Evolutionary conservation across 2,797 vertebrate genomes (phyloP).

Genomic region (Chelon labrosus): DNA sequence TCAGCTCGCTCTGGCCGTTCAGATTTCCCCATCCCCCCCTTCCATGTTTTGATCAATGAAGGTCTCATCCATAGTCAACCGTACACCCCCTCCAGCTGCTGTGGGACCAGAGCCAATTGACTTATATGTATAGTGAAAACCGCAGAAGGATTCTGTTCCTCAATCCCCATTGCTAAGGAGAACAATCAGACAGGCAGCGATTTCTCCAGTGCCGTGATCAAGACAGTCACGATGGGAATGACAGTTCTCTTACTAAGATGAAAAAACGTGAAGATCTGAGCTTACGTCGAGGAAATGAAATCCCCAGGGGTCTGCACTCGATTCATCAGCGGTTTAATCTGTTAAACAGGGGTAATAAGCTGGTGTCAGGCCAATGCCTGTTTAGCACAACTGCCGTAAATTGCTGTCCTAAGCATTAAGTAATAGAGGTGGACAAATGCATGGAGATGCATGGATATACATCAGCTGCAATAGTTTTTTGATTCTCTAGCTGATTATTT

Average conservation of each 20-base stretch:
- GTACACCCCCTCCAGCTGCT: slow-evolving; percentile 24
- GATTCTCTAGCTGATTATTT: neutral
- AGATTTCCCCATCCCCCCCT: slow-evolving; percentile 30
- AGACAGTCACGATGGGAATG: slow-evolving; percentile 45
- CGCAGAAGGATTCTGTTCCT: slow-evolving; percentile 34
- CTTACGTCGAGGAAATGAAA: slow-evolving; percentile 50
- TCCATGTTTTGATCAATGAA: slow-evolving; percentile 73
- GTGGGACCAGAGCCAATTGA: slow-evolving; percentile 58
- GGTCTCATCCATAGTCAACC: slow-evolving; percentile 51
- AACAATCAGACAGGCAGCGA: slow-evolving; percentile 24
- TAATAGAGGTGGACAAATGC: slow-evolving; percentile 34
- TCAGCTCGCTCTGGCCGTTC: slow-evolving; percentile 56
- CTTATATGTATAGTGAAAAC: slow-evolving; percentile 36
- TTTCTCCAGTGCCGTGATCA: slow-evolving; percentile 30
- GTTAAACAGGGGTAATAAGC: slow-evolving; percentile 66
- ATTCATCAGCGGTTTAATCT: slow-evolving; percentile 63
- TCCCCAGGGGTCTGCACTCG: slow-evolving; percentile 49
- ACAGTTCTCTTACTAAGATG: slow-evolving; percentile 53
- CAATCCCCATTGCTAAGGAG: slow-evolving; percentile 38
- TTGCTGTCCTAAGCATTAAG: slow-evolving; percentile 23
- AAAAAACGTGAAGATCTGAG: slow-evolving; percentile 58
- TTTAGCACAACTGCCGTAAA: slow-evolving; percentile 44
- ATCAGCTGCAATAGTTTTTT: neutral
- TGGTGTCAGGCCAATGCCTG: slow-evolving; percentile 57
- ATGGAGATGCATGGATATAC: neutral